phyloP scores from a whole-genome alignment of 2,113 vertebrate species.

The Acrocephalus arundinaceus region DNA sequence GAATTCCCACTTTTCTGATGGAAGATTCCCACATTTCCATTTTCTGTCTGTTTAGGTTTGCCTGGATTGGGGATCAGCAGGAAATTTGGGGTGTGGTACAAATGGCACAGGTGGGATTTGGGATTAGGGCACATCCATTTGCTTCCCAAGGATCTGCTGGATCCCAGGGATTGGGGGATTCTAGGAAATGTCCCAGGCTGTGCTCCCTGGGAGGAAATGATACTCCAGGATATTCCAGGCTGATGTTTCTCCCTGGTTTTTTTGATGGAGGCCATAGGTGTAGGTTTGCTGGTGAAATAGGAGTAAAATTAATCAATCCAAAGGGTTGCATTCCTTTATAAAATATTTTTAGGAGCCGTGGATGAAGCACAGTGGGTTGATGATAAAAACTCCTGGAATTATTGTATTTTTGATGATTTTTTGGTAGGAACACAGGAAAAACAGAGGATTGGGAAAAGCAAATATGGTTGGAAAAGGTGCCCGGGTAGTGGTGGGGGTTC shows the following conservation, averaged over 20 bases:
- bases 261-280: not conserved
- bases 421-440: not conserved
- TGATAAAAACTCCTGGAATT: not conserved
- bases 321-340: not conserved
- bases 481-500: not conserved
- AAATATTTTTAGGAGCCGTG: not conserved
- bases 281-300: not conserved
- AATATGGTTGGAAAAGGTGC: accelerated
- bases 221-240: not conserved
- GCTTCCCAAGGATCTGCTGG: not conserved
- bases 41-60: not conserved
- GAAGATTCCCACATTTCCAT: not conserved
- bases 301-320: not conserved
- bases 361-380: not conserved
- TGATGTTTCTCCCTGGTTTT: not conserved
- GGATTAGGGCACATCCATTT: not conserved
- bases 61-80: not conserved
- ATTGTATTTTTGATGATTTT: not conserved
- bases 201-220: not conserved
- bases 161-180: not conserved
- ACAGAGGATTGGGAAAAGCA: not conserved
- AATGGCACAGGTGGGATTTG: not conserved
- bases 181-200: not conserved
- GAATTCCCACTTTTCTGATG: not conserved
- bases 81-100: not conserved